Percentiles rank a stretch among this genome's conserved stretches.
Evolutionary conservation across 2,888 invertebrate species (phyloP).

Genomic region (Erebia ligea): DNA sequence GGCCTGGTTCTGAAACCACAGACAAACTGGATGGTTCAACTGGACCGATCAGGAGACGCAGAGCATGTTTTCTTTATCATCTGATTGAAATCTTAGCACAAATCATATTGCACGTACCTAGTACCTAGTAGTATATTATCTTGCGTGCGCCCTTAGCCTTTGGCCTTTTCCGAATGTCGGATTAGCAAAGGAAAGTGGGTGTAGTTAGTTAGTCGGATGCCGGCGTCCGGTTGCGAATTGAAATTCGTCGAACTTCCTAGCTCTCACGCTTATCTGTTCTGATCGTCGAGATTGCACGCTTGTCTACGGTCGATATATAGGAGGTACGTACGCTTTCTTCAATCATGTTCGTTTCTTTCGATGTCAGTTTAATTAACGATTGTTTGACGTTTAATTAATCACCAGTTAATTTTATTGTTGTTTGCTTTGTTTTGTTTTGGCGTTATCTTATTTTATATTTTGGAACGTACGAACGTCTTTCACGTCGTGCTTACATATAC

Average conservation of each 20-base stretch:
- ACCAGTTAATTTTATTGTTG: slow-evolving; percentile 4
- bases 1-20: too few relatives aligned
- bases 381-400: slow-evolving; percentile 20
- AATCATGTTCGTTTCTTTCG: slow-evolving; percentile 15
- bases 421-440: not conserved
- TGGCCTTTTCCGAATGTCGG: slow-evolving; percentile 28
- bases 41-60: too few relatives aligned
- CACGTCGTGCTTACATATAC: too few relatives aligned
- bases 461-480: not conserved
- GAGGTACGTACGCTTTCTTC: slow-evolving; percentile 16
- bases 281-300: slow-evolving; percentile 23
- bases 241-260: slow-evolving; percentile 40
- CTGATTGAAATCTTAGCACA: too few relatives aligned
- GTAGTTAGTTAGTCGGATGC: slow-evolving; percentile 27
- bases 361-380: slow-evolving; percentile 19
- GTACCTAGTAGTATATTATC: not conserved
- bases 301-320: slow-evolving; percentile 7
- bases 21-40: too few relatives aligned
- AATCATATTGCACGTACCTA: not conserved
- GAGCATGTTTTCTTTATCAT: too few relatives aligned
- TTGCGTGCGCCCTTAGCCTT: slow-evolving; percentile 14
- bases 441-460: not conserved
- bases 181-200: slow-evolving; percentile 36
- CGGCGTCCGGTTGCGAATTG: slow-evolving; percentile 34
- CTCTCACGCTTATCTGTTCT: slow-evolving; percentile 52